phyloP scores from a whole-genome alignment of 2,797 vertebrate species.

The Cottoperca gobio region DNA sequence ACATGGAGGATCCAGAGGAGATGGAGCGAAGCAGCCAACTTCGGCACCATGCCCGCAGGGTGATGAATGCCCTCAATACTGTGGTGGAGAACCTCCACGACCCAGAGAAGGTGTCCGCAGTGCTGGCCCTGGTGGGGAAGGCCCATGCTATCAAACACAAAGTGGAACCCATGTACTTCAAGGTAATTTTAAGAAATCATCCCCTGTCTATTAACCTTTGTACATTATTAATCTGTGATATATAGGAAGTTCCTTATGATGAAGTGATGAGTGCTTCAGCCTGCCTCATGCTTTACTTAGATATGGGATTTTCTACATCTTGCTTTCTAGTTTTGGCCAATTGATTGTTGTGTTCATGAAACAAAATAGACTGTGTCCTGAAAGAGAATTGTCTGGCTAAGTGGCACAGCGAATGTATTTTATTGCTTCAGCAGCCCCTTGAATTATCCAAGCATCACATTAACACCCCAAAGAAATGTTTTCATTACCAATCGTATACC shows the following conservation, averaged over 20 bases:
- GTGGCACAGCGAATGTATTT: slow-evolving; percentile 2
- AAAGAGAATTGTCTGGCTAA: slow-evolving; percentile 14
- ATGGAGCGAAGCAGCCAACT: slow-evolving; percentile 95
- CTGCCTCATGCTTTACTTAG: neutral
- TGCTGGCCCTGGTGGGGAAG: slow-evolving; percentile 93
- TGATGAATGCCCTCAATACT: slow-evolving; percentile 96
- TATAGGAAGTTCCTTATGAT: neutral
- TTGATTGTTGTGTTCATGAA: neutral
- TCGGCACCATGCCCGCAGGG: slow-evolving; percentile 91
- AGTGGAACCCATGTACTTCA: slow-evolving; percentile 98
- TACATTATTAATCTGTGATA: neutral
- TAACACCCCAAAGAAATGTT: neutral
- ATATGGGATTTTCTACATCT: neutral
- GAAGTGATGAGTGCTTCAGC: neutral
- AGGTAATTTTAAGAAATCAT: slow-evolving; percentile 81
- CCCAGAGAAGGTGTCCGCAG: slow-evolving; percentile 93
- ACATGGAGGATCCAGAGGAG: slow-evolving; percentile 94
- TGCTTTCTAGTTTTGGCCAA: neutral
- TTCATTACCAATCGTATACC: slow-evolving; percentile 29
- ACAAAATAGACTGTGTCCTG: neutral
- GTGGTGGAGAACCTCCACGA: slow-evolving; percentile 96
- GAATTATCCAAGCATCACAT: slow-evolving; percentile 13
- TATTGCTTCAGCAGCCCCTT: slow-evolving; percentile 19
- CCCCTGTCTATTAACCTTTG: neutral
- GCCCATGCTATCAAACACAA: slow-evolving; percentile 98